phyloP scores from a whole-genome alignment of 2,888 invertebrate species.

The Germaria angustata region DNA sequence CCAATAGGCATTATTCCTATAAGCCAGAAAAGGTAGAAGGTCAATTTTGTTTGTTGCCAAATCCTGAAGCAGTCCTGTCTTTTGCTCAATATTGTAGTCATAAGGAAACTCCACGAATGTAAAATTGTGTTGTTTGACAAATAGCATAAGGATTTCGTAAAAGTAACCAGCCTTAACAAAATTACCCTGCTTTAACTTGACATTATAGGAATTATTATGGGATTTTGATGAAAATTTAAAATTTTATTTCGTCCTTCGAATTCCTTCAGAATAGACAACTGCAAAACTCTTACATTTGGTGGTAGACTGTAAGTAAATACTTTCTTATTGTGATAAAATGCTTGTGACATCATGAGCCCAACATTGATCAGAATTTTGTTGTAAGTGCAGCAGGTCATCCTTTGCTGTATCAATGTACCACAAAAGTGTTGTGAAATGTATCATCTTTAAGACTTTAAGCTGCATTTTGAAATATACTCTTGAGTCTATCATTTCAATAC shows the following conservation, averaged over 20 bases:
- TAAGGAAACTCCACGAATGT: slow-evolving; percentile 25
- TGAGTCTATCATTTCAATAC: no score
- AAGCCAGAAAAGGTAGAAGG: slow-evolving; percentile 5
- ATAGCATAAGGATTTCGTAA: slow-evolving; percentile 26
- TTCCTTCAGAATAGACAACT: neutral
- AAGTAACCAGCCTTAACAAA: slow-evolving; percentile 29
- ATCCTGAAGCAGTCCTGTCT: neutral
- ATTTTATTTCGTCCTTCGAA: neutral
- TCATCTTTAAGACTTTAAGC: neutral
- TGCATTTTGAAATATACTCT: neutral
- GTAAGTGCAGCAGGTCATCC: neutral
- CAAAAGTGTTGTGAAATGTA: slow-evolving; percentile 18
- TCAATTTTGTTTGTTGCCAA: neutral
- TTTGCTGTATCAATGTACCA: neutral
- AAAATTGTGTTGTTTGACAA: slow-evolving; percentile 34
- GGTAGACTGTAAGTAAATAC: neutral
- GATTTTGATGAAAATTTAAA: slow-evolving; percentile 29
- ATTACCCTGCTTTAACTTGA: slow-evolving; percentile 23
- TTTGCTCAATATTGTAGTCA: slow-evolving; percentile 25
- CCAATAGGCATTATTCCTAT: neutral
- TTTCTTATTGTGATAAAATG: neutral
- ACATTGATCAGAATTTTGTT: neutral
- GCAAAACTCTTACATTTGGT: neutral
- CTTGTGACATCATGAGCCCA: slow-evolving; percentile 21
- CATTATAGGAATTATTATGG: slow-evolving; percentile 41